Evolutionary conservation across 2,113 vertebrate genomes (phyloP).

Genomic region (Prinia subflava): DNA sequence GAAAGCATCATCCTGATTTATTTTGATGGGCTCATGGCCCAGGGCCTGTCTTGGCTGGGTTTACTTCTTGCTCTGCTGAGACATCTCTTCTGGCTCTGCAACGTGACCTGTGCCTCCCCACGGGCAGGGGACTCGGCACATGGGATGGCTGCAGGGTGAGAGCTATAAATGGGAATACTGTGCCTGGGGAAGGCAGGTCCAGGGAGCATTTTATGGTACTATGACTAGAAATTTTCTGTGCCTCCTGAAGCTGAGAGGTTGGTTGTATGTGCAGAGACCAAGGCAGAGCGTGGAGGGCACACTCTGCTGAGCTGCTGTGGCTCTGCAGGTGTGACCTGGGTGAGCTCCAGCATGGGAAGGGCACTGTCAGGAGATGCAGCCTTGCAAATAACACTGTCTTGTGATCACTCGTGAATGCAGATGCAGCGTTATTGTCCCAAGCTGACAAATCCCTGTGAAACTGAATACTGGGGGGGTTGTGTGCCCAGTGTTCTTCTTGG

Average conservation of each 20-base stretch:
- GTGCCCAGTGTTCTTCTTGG: neutral
- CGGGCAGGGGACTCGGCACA: fast-evolving
- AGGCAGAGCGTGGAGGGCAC: fast-evolving
- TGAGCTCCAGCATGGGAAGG: fast-evolving
- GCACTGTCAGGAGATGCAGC: neutral
- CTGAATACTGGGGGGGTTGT: neutral
- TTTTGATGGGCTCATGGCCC: neutral
- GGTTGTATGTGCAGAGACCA: neutral
- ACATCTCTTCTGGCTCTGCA: neutral
- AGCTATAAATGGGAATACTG: neutral
- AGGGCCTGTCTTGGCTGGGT: neutral
- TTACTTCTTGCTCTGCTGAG: neutral
- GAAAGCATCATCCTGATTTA: neutral
- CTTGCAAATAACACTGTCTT: neutral
- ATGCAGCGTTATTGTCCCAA: fast-evolving
- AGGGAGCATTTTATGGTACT: neutral
- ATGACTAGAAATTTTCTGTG: neutral
- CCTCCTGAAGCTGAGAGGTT: neutral
- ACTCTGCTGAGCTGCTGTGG: neutral
- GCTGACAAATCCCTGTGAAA: neutral
- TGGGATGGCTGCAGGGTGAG: neutral
- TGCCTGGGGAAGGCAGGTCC: neutral
- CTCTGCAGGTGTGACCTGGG: fast-evolving
- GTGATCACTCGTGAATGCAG: fast-evolving
- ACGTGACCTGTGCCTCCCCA: fast-evolving